Base-by-base conservation (phyloP, 1,140 invertebrate genomes). In the Hyphantria cunea region DNA sequence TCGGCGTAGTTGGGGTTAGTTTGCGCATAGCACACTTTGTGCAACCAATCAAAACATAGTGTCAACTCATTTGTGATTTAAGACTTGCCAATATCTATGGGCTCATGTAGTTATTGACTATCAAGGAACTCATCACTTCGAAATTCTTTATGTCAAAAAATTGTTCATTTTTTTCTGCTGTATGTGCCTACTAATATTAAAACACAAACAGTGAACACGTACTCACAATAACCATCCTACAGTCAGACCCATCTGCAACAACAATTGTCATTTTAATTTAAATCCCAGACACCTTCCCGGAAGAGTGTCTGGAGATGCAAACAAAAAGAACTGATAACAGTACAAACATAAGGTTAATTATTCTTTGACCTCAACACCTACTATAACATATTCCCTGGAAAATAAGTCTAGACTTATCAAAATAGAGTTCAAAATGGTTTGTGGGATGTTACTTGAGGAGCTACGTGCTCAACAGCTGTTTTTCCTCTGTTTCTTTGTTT, bases 391-490 rank as follows among this genome's bases (percentile, higher is more conserved):
- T 25, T 5, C 5, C 1, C 17, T 5, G 2, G 31, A 39, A 49
- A 49, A 12, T 39, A 33, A 39, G 12, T 49, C 45, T 13, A 39
- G 10, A 3, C 5, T 11, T 5, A 0, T 11, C 0, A 2, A 0
- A 12, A 31, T 39, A 58, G 11, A 32, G 45, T 58, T 58, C 14
- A 10, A 31, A 58, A 58, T 49, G 9, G 42, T 11, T 14, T 34
- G 41, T 45, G 11, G 44, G 14, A 37, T 33, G 13, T 33, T 45
- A 51, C 48, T 25, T 47, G 45, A 41, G 39, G n/a, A 58, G 32
- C 13, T 74, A 76, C 76, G 76, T 83, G 74, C 73, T 64, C 63
- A 79, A 83, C 76, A 83, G 78, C 76, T 83, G 78, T 83, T 79
- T 76, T 69, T 74, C 17, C 66, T 53, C 50, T 68, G 55, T 45